Evolutionary conservation across 2,797 vertebrate genomes (phyloP), one percentile per base, ranked within the genome.

Genomic region (Labroides dimidiatus): DNA sequence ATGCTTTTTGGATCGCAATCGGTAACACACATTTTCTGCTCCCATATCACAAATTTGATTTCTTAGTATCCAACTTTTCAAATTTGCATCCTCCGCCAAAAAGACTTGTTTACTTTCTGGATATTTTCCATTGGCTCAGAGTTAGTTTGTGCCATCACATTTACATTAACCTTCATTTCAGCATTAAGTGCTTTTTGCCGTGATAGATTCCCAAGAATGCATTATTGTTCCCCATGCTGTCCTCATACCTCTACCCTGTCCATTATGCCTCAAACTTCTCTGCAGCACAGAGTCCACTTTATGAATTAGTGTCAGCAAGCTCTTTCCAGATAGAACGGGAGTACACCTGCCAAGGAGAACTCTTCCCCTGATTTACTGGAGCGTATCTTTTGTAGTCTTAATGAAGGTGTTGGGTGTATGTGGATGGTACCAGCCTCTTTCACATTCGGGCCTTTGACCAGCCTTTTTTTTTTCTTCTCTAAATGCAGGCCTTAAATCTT

Each of bases 371-470:
- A 91, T 93, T 92, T 92, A 92, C 73, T 74, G 78, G 50, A 53
- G 77, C 51, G 84, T 85, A 84, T 92, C 84, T 91, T 86, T 76
- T 84, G 86, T 82, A 90, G 89, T 84, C 69, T 82, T 92, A 93
- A 92, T 93, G 89, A 94, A 89, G 90, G 83, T 81, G 89, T 84
- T 82, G 84, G 69, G 74, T 89, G 89, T 92, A 89, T 93, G 89
- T 72, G 81, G 80, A 85, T 80, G 87, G 87, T 93, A 92, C 92
- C 92, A 90, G 88, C 87, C 92, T 87, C 91, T 80, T 86, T 84
- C 77, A 64, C 78, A 76, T 88, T 90, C 91, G 92, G 91, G 91
- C 81, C 85, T 90, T 86, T 82, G 69, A 88, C 86, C 78, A 84
- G 6, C 74, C 43, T 57, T 39, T 39, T 39, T 37, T 36, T 42